Conservation (phyloP, 2,113 vertebrate genomes). For the Sebastes schlegelii region DNA sequence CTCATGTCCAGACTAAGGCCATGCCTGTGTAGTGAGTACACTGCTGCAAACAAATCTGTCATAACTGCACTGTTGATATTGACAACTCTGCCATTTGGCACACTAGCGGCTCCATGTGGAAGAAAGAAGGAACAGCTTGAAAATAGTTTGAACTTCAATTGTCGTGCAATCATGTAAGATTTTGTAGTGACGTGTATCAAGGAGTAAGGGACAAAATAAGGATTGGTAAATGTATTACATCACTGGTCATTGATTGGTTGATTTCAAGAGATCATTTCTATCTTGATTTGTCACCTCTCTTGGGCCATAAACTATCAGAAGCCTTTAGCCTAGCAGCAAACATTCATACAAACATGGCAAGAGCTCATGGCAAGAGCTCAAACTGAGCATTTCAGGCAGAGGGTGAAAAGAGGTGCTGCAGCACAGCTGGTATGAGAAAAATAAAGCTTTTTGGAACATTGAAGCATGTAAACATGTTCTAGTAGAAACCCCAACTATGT, state of each 20-base stretch:
- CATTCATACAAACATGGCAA: not conserved
- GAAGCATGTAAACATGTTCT: no score
- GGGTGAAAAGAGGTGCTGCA: no score
- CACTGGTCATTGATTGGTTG: no score
- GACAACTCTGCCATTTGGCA: not conserved
- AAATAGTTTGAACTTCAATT: not conserved
- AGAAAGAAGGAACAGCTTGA: not conserved
- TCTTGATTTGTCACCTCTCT: not conserved
- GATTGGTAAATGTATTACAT: not conserved
- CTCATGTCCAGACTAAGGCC: not conserved
- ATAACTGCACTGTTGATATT: not conserved
- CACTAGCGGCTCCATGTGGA: conserved; percentile 11
- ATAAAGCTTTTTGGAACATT: no score
- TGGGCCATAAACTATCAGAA: no score
- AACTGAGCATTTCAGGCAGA: no score
- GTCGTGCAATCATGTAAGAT: not conserved
- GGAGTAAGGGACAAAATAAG: not conserved
- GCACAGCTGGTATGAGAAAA: no score
- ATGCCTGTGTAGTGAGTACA: not conserved
- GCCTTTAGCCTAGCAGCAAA: not conserved
- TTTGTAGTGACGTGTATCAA: not conserved
- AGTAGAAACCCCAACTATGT: no score
- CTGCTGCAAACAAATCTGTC: not conserved
- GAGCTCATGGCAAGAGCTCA: no score
- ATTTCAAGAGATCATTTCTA: not conserved